Conservation (phyloP, 1,140 invertebrate genomes). For the Oryzaephilus surinamensis region DNA sequence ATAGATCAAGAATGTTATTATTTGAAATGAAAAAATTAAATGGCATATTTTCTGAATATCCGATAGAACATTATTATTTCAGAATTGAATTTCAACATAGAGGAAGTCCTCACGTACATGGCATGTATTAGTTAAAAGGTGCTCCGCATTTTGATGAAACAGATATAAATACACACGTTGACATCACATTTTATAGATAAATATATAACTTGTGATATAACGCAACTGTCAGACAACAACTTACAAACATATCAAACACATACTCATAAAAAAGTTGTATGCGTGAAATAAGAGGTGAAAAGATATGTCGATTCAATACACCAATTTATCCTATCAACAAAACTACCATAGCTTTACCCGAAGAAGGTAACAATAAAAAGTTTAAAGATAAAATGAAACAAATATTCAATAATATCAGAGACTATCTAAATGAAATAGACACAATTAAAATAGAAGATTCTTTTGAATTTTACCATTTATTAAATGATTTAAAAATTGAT, state of each 20-base stretch:
- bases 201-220: slow-evolving; percentile 18
- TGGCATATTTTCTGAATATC: slow-evolving; percentile 21
- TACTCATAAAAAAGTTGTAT: slow-evolving; percentile 20
- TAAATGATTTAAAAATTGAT: slow-evolving; percentile 18
- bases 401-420: slow-evolving; percentile 16
- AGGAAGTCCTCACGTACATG: slow-evolving; percentile 32
- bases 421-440: slow-evolving; percentile 13
- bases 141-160: slow-evolving; percentile 16
- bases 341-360: too few species aligned
- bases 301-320: slow-evolving; percentile 28
- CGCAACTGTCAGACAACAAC: slow-evolving; percentile 22
- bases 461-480: slow-evolving; percentile 15
- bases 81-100: slow-evolving; percentile 39
- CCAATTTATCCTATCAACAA: too few species aligned
- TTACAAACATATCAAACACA: slow-evolving; percentile 22
- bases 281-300: slow-evolving; percentile 7
- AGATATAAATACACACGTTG: slow-evolving; percentile 2
- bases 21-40: slow-evolving; percentile 12
- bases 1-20: too few species aligned
- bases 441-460: slow-evolving; percentile 17
- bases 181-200: slow-evolving; percentile 10
- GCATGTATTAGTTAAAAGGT: slow-evolving; percentile 23
- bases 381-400: too few species aligned
- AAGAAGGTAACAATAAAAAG: too few species aligned
- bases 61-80: slow-evolving; percentile 30